A percentile compares a stretch with the other conserved stretches of the same genome.
Evolutionary conservation across 2,888 invertebrate genomes (phyloP).

Genomic region (Protonemura montana): DNA sequence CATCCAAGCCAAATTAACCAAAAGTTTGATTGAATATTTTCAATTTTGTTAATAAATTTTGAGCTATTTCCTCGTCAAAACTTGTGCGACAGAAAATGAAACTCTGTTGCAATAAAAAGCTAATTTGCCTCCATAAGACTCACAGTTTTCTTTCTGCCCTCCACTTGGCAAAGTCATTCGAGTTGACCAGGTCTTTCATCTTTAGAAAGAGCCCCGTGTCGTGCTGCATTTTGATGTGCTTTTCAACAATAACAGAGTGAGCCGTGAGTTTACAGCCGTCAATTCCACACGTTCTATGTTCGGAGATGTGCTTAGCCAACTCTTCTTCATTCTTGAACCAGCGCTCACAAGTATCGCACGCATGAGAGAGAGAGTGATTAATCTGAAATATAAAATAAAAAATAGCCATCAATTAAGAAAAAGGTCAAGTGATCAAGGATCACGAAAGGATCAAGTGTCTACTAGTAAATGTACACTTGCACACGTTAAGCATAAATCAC

Average conservation of each 20-base stretch:
- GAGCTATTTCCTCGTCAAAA: no score
- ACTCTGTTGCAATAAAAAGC: no score
- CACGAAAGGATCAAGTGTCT: no score
- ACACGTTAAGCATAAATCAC: no score
- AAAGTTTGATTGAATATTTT: no score
- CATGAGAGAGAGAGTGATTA: slow-evolving; percentile 55
- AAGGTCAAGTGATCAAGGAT: no score
- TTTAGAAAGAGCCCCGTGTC: slow-evolving; percentile 81
- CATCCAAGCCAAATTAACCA: no score
- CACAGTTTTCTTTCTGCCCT: slow-evolving; percentile 77
- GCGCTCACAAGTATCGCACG: slow-evolving; percentile 84
- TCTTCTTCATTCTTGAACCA: slow-evolving; percentile 69
- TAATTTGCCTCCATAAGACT: no score
- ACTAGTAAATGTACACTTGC: no score
- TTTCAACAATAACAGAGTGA: slow-evolving; percentile 78
- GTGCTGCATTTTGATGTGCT: slow-evolving; percentile 85
- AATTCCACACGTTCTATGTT: slow-evolving; percentile 81
- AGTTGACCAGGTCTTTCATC: slow-evolving; percentile 76
- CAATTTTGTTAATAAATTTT: no score
- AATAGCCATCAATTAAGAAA: not conserved
- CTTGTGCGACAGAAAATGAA: no score
- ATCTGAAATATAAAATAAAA: no score
- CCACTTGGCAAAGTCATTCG: slow-evolving; percentile 87
- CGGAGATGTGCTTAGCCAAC: slow-evolving; percentile 72
- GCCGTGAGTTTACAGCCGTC: slow-evolving; percentile 83